A percentile compares a stretch with the other conserved stretches of the same genome.
Evolutionary conservation across 2,797 vertebrate genomes (phyloP).

Genomic region (Zenarchopterus dispar): DNA sequence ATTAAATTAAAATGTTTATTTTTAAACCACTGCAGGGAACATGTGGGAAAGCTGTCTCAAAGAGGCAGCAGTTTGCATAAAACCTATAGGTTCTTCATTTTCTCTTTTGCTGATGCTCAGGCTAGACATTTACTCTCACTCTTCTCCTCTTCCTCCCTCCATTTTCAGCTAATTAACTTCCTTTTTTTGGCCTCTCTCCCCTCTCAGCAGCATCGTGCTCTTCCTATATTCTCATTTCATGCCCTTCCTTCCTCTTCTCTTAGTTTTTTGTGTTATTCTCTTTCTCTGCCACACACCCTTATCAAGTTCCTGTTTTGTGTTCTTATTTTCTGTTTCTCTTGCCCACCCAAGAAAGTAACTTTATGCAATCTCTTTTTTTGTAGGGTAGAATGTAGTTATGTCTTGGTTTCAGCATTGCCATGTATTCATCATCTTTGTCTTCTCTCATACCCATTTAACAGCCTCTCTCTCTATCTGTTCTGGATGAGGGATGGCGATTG

Average conservation of each 20-base stretch:
- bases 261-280: conserved; percentile 37
- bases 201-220: conserved; percentile 67
- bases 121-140: conserved; percentile 47
- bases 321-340: conserved; percentile 34
- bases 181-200: conserved; percentile 71
- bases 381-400: no score
- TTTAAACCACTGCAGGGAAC: background rate
- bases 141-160: conserved; percentile 50
- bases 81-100: conserved; percentile 48
- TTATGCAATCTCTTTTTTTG: conserved; percentile 16
- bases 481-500: conserved; percentile 4
- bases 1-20: conserved; percentile 35
- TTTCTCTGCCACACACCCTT: conserved; percentile 19
- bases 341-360: conserved; percentile 18
- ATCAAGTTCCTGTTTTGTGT: conserved; percentile 43
- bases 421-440: background rate
- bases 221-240: conserved; percentile 63
- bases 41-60: conserved; percentile 12
- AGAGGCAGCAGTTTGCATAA: conserved; percentile 1
- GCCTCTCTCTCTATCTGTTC: conserved; percentile 16
- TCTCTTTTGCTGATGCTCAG: conserved; percentile 57
- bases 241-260: conserved; percentile 61
- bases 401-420: conserved; percentile 1
- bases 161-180: conserved; percentile 77
- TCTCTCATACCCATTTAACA: conserved; percentile 12